Conservation (phyloP, 2,888 invertebrate genomes). For the Eilema caniola region DNA sequence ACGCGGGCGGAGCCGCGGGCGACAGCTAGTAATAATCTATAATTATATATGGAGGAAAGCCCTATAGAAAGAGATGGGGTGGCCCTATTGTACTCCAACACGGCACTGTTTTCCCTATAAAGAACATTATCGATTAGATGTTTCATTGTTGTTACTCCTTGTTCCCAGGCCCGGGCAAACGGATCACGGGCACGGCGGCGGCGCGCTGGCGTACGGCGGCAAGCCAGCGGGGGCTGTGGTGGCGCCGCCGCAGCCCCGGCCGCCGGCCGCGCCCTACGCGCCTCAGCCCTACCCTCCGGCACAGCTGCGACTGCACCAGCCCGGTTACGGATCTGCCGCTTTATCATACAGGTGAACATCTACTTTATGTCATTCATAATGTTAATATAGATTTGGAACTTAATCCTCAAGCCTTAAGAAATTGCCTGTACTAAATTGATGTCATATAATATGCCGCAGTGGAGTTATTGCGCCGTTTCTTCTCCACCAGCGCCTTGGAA, state of each 20-base stretch:
- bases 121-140: neutral
- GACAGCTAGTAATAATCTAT: too few species aligned
- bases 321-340: constrained; percentile 82
- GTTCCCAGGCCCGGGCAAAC: constrained; percentile 80
- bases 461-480: too few species aligned
- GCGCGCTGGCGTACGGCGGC: constrained; percentile 82
- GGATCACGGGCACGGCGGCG: constrained; percentile 80
- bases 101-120: too few species aligned
- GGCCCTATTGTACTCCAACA: too few species aligned
- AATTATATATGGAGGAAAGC: too few species aligned
- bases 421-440: too few species aligned
- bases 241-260: constrained; percentile 74
- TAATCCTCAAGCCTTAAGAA: too few species aligned
- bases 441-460: too few species aligned
- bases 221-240: constrained; percentile 76
- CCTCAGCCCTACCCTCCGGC: constrained; percentile 75
- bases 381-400: too few species aligned
- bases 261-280: constrained; percentile 79
- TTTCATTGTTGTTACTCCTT: constrained; percentile 30
- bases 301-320: constrained; percentile 80
- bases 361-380: neutral
- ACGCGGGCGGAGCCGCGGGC: too few species aligned
- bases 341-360: constrained; percentile 74
- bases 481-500: too few species aligned
- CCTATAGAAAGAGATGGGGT: too few species aligned